Percentiles rank a stretch among this genome's conserved stretches.
Evolutionary conservation across 2,113 vertebrate species (phyloP).

Genomic region (Aptenodytes patagonicus): DNA sequence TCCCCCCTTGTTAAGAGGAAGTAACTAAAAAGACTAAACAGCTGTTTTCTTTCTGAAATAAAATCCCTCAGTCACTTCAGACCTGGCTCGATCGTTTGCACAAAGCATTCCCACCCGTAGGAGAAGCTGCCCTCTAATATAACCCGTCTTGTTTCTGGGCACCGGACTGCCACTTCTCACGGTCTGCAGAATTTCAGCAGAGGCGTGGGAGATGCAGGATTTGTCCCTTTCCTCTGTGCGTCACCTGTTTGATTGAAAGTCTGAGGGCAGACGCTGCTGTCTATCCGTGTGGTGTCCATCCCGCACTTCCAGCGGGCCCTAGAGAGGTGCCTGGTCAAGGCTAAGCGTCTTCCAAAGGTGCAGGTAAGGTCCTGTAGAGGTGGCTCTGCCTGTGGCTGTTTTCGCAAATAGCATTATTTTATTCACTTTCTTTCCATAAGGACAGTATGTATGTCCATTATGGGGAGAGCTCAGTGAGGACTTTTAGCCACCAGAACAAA

Average conservation of each 20-base stretch:
- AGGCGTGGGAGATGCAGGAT: accelerated
- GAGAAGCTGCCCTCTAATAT: neutral
- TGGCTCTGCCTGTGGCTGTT: neutral
- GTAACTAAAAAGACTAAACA: neutral
- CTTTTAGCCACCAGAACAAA: neutral
- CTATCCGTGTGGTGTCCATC: accelerated
- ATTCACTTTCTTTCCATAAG: neutral
- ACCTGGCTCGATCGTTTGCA: neutral
- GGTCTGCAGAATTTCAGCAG: neutral
- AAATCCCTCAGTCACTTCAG: accelerated
- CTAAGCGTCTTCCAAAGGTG: accelerated
- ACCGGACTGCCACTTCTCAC: neutral
- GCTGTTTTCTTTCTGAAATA: neutral
- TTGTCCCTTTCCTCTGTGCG: neutral
- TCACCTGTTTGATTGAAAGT: neutral
- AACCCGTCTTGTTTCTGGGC: neutral
- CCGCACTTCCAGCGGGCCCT: neutral
- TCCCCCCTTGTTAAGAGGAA: neutral
- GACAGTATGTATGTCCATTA: neutral
- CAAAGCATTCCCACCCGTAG: accelerated
- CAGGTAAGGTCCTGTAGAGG: too few relatives aligned
- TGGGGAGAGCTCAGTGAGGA: neutral
- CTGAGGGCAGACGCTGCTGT: neutral
- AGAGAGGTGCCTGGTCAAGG: neutral
- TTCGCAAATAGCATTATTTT: neutral